phyloP scores from a whole-genome alignment of 2,888 invertebrate species.

The Zhuqinia jingwanae region DNA sequence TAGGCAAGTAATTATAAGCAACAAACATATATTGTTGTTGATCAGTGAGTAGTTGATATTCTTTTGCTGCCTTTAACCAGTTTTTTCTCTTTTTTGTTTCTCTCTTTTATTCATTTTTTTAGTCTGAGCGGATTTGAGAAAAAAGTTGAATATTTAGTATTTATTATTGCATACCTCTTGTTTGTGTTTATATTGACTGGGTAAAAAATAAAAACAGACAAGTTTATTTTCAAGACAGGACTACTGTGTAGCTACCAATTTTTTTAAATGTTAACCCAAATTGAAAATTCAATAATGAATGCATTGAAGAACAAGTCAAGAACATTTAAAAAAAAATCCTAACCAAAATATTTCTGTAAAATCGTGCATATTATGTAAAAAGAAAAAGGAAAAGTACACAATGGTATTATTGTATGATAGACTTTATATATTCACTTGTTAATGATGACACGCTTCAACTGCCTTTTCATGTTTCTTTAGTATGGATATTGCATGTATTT shows the following conservation, averaged over 20 bases:
- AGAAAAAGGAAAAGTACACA: background rate
- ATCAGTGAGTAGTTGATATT: background rate
- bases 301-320: too few relatives aligned
- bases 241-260: too few relatives aligned
- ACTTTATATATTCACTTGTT: constrained; percentile 62
- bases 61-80: background rate
- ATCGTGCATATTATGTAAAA: constrained; percentile 10
- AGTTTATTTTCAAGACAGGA: too few relatives aligned
- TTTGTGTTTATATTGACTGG: too few relatives aligned
- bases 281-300: too few relatives aligned
- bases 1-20: constrained; percentile 7
- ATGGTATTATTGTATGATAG: constrained; percentile 16
- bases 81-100: background rate
- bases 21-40: background rate
- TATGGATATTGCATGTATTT: background rate
- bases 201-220: too few relatives aligned
- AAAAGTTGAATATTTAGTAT: too few relatives aligned
- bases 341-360: background rate
- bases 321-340: too few relatives aligned
- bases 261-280: too few relatives aligned
- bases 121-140: too few relatives aligned
- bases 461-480: background rate
- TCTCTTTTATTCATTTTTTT: too few relatives aligned
- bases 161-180: too few relatives aligned
- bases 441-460: constrained; percentile 60